Conservation (phyloP, 2,113 vertebrate species). For the Dendropsophus ebraccatus region DNA sequence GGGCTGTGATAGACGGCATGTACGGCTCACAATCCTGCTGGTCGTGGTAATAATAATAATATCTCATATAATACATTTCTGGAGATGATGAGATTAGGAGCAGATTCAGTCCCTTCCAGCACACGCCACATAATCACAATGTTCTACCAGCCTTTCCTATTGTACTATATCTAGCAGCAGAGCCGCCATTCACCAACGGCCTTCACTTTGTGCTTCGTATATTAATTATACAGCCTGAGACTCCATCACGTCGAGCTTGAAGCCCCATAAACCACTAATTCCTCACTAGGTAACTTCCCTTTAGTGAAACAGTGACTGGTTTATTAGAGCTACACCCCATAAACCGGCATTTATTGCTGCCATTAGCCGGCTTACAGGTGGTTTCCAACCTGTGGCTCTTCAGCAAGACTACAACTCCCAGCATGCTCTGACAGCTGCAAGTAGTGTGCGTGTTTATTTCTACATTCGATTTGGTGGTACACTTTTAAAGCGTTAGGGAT, state of each 20-base stretch:
- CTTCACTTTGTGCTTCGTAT: neutral
- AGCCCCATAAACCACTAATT: constrained; percentile 14
- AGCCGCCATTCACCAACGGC: neutral
- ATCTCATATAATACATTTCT: neutral
- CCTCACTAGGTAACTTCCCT: neutral
- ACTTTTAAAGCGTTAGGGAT: too few species aligned
- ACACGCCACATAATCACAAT: neutral
- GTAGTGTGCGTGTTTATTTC: neutral
- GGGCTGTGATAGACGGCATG: neutral
- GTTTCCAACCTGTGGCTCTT: neutral
- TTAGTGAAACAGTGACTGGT: neutral
- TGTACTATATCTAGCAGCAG: neutral
- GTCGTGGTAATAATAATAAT: neutral
- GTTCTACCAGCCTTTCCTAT: neutral
- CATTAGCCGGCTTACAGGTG: neutral
- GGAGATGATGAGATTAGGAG: neutral
- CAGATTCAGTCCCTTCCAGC: neutral
- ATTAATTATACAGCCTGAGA: neutral
- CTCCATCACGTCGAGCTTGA: neutral
- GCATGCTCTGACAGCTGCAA: neutral
- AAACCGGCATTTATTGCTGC: neutral
- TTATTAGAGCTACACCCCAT: constrained; percentile 1
- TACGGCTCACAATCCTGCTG: neutral
- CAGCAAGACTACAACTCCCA: neutral
- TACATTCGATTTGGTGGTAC: too few species aligned